A percentile compares a stretch with the other conserved stretches of the same genome.
Evolutionary conservation across 2,797 vertebrate species (phyloP).

Genomic region (Sebastes hubbsi): DNA sequence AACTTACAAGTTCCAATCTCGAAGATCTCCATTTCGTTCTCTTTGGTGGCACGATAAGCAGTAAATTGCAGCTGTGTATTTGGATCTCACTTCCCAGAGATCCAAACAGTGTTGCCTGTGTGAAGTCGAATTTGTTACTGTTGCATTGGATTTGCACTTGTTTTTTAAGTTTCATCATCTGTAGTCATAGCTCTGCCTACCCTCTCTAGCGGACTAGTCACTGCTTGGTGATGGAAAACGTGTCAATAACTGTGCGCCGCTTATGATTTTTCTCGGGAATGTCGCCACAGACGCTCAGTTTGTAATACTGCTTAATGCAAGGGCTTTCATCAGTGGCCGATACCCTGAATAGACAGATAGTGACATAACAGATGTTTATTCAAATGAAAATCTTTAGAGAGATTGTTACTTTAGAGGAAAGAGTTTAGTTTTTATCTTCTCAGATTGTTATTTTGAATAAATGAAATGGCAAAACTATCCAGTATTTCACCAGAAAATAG

Average conservation of each 20-base stretch:
- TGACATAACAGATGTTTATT: too few species aligned
- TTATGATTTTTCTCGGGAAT: not conserved
- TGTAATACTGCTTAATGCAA: not conserved
- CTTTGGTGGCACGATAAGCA: too few species aligned
- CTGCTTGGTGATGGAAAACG: too few species aligned
- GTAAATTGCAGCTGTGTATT: too few species aligned
- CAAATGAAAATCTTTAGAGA: not conserved
- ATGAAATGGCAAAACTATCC: not conserved
- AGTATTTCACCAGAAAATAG: not conserved
- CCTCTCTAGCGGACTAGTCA: too few species aligned
- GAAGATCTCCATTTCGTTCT: too few species aligned
- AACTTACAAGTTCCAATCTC: not conserved
- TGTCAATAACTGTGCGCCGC: not conserved
- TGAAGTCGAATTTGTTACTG: too few species aligned
- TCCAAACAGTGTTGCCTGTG: too few species aligned
- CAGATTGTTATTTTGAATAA: not conserved
- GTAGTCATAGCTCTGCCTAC: not conserved
- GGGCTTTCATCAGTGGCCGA: not conserved
- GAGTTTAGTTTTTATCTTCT: not conserved
- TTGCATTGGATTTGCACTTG: too few species aligned
- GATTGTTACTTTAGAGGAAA: not conserved
- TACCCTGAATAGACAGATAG: not conserved
- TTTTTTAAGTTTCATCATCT: not conserved
- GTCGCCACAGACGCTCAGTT: not conserved
- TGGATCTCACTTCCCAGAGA: too few species aligned